Evolutionary conservation across 2,113 vertebrate genomes (phyloP).

Genomic region (Oncorhynchus masou): DNA sequence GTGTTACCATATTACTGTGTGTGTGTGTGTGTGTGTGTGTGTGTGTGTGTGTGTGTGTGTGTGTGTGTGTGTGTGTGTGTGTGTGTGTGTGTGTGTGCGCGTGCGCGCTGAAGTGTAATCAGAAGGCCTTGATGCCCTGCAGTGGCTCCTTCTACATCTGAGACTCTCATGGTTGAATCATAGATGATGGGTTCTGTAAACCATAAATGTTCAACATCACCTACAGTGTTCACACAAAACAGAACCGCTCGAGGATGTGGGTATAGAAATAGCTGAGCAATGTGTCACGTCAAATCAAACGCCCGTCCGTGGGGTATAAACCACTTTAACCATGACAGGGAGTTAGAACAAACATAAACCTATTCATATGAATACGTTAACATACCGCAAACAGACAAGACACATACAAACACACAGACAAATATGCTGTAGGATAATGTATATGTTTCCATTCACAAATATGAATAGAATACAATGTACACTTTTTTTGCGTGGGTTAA

Average conservation of each 20-base stretch:
- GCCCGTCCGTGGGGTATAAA: constrained; percentile 16
- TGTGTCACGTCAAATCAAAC: constrained; percentile 32
- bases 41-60: no score
- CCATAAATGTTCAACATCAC: constrained; percentile 60
- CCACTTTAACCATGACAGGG: constrained; percentile 5
- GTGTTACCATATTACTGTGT: constrained; percentile 26
- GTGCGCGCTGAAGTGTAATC: constrained; percentile 63
- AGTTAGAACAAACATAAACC: constrained; percentile 20
- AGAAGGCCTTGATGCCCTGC: constrained; percentile 55
- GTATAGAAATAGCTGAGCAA: constrained; percentile 5
- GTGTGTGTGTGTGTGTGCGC: not conserved
- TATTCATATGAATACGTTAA: not conserved
- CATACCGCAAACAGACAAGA: not conserved
- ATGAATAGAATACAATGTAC: no score
- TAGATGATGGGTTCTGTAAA: constrained; percentile 64
- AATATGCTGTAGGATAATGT: no score
- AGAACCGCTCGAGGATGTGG: constrained; percentile 6
- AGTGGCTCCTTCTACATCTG: constrained; percentile 57
- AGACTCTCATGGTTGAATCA: constrained; percentile 65
- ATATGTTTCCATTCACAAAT: no score
- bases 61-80: constrained; percentile 27
- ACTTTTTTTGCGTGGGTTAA: no score
- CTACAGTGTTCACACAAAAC: constrained; percentile 21
- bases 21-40: no score
- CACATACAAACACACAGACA: not conserved